Evolutionary conservation across 2,113 vertebrate species (phyloP), one percentile per base, ranked within the genome.

Genomic region (Sorex araneus): DNA sequence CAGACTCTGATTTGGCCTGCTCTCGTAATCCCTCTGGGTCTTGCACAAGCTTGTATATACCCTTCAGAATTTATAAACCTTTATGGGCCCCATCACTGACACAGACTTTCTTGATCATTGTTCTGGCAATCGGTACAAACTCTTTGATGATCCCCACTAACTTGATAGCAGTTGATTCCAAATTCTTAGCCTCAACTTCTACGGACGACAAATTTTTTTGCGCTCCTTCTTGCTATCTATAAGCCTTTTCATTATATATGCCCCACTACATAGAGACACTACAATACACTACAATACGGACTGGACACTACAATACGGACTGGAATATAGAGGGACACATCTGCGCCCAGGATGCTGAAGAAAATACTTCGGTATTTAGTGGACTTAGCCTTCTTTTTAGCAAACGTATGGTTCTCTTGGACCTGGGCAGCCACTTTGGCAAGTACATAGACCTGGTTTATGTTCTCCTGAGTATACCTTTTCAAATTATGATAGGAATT

Each of bases 111-210:
- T 7, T 91, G 67, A 15, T 47, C 73, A 91, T 21, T 10, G 66
- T 21, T 40, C 25, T 13, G 3, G 4, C 6, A 0, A 80, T 47
- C 2, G 34, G 67, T 4, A 4, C 11, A 18, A 40, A 25, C 36
- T 73, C 50, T 15, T 6, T 3, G 2, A 1, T 0, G 0, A 1
- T 36, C 0, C 3, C 0, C 0, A 1, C 6, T 23, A 0, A 2
- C 4, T 5, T 1, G 0, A 0, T 3, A 19, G 0, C n/a, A n/a
- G 1, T 16, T 6, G 60, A 13, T 8, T 13, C 0, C 3, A 95
- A 34, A 6, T 0, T 3, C 6, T 19, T 28, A 54, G 90, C 95
- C 87, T 73, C 0, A 0, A 4, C 70, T 81, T 77, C 23, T 3
- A 77, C 81, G 0, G 18, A 89, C 0, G 0, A 4, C 0, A 0